phyloP scores from a whole-genome alignment of 2,113 vertebrate species.

The Hyperopisus bebe region DNA sequence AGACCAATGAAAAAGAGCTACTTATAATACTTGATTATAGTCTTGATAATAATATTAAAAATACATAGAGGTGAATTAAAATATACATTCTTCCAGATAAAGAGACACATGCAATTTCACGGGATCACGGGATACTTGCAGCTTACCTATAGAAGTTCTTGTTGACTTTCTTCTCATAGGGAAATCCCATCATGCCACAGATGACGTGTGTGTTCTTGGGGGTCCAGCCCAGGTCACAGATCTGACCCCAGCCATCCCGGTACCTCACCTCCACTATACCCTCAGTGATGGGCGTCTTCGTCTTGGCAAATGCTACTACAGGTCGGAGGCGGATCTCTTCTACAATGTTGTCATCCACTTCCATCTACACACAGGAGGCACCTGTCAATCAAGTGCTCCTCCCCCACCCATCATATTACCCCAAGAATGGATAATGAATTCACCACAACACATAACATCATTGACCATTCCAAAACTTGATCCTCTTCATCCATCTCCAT shows the following conservation, averaged over 20 bases:
- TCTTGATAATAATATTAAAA: background rate
- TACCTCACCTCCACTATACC: conserved; percentile 84
- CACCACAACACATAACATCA: background rate
- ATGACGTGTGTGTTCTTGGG: conserved; percentile 77
- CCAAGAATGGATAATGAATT: background rate
- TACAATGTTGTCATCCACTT: conserved; percentile 73
- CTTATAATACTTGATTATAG: background rate
- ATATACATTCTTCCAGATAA: background rate
- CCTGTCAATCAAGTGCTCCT: background rate
- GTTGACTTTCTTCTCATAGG: conserved; percentile 82
- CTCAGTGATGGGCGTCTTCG: conserved; percentile 71
- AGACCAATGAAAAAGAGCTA: background rate
- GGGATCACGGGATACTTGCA: background rate
- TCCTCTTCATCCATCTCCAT: background rate
- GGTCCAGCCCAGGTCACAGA: conserved; percentile 83
- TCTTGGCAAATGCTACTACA: conserved; percentile 53
- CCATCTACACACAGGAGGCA: conserved; percentile 37
- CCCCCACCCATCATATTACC: background rate
- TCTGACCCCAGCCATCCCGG: conserved; percentile 76
- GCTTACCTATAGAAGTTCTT: conserved; percentile 91
- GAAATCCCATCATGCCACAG: conserved; percentile 95
- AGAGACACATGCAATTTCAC: background rate
- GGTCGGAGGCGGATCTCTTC: conserved; percentile 82
- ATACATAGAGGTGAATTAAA: background rate
- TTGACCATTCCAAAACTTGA: background rate